Evolutionary conservation across 2,888 invertebrate species (phyloP).

Genomic region (Scaptomyza parva): DNA sequence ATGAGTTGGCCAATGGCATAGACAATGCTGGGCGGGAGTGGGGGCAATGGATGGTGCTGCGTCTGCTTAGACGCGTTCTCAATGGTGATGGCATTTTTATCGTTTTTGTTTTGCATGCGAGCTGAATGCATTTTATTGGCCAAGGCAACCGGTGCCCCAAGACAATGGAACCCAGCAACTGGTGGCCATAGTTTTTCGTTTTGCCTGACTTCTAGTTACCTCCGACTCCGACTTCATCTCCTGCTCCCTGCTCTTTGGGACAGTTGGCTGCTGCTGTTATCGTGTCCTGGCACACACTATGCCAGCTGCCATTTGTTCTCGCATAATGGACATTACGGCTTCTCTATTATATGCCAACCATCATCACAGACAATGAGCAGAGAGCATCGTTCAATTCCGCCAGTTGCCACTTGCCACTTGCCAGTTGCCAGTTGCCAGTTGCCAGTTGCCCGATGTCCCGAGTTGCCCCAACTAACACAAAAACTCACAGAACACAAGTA

Average conservation of each 20-base stretch:
- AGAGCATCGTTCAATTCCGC: conserved; percentile 43
- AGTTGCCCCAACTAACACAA: conserved; percentile 46
- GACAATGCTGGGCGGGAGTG: conserved; percentile 63
- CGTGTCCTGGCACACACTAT: conserved; percentile 61
- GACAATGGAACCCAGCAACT: conserved; percentile 71
- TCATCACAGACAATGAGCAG: conserved; percentile 60
- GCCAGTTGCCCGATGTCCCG: conserved; percentile 15
- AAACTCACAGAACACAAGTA: conserved; percentile 2
- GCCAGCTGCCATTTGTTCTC: conserved; percentile 83
- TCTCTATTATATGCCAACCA: conserved; percentile 74
- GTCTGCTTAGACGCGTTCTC: conserved; percentile 79
- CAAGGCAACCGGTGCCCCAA: conserved; percentile 51
- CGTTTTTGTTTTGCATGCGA: conserved; percentile 75
- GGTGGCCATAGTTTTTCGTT: conserved; percentile 51
- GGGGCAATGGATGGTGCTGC: conserved; percentile 43
- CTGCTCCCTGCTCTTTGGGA: background rate
- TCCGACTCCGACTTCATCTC: conserved; percentile 1
- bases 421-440: conserved; percentile 12
- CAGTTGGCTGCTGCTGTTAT: conserved; percentile 40
- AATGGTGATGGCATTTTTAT: conserved; percentile 75
- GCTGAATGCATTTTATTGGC: conserved; percentile 76
- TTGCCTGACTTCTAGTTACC: conserved; percentile 19
- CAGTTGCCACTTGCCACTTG: conserved; percentile 15
- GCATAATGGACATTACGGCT: conserved; percentile 84
- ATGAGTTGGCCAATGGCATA: conserved; percentile 80